Evolutionary conservation across 2,113 vertebrate genomes (phyloP), one percentile per base, ranked within the genome.

Genomic region (Albula glossodonta): DNA sequence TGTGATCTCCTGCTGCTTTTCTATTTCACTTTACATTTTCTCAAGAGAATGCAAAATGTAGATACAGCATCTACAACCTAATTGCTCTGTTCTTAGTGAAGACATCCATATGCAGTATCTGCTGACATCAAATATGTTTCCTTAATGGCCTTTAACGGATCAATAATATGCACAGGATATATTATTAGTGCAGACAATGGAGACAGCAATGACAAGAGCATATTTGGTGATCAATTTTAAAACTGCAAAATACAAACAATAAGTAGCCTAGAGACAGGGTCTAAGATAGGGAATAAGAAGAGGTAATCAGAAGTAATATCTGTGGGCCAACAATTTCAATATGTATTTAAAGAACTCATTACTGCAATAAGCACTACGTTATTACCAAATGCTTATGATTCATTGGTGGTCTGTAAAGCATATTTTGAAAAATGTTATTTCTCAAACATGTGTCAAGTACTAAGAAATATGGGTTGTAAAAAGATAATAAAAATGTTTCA

Each of bases 181-280:
- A 80, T 50, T 13, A 9, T 22, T 48, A 80, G 12, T 22, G 8
- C 66, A 74, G n/a, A 74, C n/a, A n/a, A n/a, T 31, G 52, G 51
- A 79, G 63, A 8, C 51, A 53, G 31, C 63, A 49, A 15, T 48
- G 15, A 63, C 15, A 63, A 63, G 60, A 63, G 4, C 60, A 31
- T 48, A 77, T 74, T 82, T 81, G 31, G n/a, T 82, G 63, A 74
- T 70, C 41, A 74, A 25, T 63, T 83, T 63, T 63, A 17, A 81
- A 19, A 51, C 19, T 60, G 56, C 11, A 3, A 19, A 22, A 51
- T 19, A 51, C 31, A n/a, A n/a, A n/a, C 12, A 79, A 50, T 4
- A 48, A 56, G 50, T 51, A 51, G n/a, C 85, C 79, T 70, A 81
- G 17, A 41, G 50, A 81, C 13, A 53, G 70, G 13, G 41, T 22